Evolutionary conservation across 2,113 vertebrate genomes (phyloP).

Genomic region (Pelodiscus sinensis): DNA sequence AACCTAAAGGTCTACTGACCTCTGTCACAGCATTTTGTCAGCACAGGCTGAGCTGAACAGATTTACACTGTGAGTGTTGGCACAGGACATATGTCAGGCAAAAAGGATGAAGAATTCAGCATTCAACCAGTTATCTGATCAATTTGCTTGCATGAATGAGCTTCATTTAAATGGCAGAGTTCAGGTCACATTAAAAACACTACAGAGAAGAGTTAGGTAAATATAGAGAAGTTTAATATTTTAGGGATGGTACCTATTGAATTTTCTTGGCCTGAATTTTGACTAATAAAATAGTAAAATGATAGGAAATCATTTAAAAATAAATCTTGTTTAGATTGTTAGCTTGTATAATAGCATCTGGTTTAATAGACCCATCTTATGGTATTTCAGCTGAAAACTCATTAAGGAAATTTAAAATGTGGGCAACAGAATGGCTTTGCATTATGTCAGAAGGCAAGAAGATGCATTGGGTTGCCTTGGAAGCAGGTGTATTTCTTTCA

Average conservation of each 20-base stretch:
- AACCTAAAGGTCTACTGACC: background rate
- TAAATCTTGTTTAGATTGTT: constrained; percentile 59
- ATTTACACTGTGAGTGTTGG: background rate
- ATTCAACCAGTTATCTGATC: constrained; percentile 31
- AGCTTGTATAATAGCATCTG: constrained; percentile 41
- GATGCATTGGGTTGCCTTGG: constrained; percentile 51
- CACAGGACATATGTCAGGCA: background rate
- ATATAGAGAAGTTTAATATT: constrained; percentile 10
- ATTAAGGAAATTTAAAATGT: constrained; percentile 62
- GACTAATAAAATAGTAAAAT: constrained; percentile 30
- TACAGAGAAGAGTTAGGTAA: constrained; percentile 39
- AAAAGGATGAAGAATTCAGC: background rate
- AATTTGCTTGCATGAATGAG: background rate
- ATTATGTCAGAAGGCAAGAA: constrained; percentile 30
- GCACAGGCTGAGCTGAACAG: background rate
- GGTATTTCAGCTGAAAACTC: constrained; percentile 60
- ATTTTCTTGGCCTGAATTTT: constrained; percentile 46
- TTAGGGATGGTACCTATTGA: background rate
- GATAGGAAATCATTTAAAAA: constrained; percentile 48
- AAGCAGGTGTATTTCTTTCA: constrained; percentile 50
- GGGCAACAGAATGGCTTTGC: constrained; percentile 39
- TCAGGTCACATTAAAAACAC: constrained; percentile 22
- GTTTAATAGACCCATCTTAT: constrained; percentile 60
- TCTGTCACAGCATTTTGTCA: background rate
- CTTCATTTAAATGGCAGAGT: constrained; percentile 19